Evolutionary conservation across 2,797 vertebrate genomes (phyloP).

Genomic region (Xenops minutus): DNA sequence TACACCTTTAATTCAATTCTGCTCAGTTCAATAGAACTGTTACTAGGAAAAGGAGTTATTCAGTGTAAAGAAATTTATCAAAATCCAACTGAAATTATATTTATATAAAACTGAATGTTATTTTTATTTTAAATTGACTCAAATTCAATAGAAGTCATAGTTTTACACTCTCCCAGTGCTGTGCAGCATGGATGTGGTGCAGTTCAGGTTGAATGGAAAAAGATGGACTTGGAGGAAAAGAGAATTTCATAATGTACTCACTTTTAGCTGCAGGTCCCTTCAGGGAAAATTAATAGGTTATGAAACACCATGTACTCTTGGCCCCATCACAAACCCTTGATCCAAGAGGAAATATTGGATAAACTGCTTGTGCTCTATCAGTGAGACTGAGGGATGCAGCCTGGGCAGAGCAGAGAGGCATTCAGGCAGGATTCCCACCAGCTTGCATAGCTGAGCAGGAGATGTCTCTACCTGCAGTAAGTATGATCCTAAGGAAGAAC

Average conservation of each 20-base stretch:
- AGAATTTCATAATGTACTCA: neutral
- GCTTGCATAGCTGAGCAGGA: neutral
- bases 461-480: neutral
- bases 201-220: neutral
- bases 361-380: neutral
- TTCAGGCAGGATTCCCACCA: fast-evolving
- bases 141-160: neutral
- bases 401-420: neutral
- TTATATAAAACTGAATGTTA: neutral
- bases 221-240: neutral
- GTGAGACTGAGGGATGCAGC: neutral
- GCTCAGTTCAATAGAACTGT: neutral
- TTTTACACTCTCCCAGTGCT: neutral
- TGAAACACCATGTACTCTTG: neutral
- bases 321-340: neutral
- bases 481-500: neutral
- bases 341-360: neutral
- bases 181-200: neutral
- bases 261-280: neutral
- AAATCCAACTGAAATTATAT: neutral
- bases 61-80: neutral
- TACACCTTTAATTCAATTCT: neutral
- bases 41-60: neutral
- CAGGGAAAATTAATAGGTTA: neutral
- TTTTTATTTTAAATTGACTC: neutral